Conservation (phyloP, 2,888 invertebrate genomes). For the Cinara cedri region DNA sequence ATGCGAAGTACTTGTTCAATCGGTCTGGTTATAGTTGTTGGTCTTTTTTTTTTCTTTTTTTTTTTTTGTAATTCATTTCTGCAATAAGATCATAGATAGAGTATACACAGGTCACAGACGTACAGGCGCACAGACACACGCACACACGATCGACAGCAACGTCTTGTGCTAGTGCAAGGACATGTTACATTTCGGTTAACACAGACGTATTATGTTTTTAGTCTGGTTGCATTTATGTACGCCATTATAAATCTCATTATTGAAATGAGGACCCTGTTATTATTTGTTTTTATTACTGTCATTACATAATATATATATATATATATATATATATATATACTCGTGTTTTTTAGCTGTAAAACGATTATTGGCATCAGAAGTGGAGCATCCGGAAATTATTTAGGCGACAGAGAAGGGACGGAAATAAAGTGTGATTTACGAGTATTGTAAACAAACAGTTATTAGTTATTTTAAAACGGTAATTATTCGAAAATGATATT, state of each 20-base stretch:
- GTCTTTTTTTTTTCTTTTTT: constrained; percentile 39
- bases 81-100: constrained; percentile 49
- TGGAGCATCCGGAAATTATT: no score
- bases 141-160: constrained; percentile 16
- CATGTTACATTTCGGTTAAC: constrained; percentile 47
- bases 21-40: constrained; percentile 51
- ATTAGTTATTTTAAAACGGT: no score
- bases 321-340: no score
- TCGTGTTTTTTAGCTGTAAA: background rate
- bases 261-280: background rate
- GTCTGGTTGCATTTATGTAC: constrained; percentile 29
- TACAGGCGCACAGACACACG: background rate
- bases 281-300: background rate
- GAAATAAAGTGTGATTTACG: no score
- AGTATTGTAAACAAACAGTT: no score
- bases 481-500: no score
- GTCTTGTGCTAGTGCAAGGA: constrained; percentile 42
- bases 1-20: constrained; percentile 54
- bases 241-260: constrained; percentile 20
- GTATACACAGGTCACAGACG: background rate
- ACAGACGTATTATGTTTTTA: constrained; percentile 31
- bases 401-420: no score
- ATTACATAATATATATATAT: background rate
- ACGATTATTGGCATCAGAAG: background rate
- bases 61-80: constrained; percentile 52